These are phyloP conservation scores for Cerastis rubricosa DNA, from an alignment of 2,888 invertebrate species.

Conservation along the genomic window DNA sequence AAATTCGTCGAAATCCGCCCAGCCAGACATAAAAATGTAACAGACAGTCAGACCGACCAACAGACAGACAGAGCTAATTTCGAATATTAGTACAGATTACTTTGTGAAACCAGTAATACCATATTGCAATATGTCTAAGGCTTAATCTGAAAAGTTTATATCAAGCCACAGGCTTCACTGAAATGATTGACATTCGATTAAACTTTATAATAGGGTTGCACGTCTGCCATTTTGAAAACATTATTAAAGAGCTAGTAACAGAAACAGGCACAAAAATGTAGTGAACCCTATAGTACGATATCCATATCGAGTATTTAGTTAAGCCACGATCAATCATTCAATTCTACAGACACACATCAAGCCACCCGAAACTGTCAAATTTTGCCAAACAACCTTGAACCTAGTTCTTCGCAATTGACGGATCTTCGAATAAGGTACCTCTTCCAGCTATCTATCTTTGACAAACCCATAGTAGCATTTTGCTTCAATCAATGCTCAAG, in stretches of 20 bases:
- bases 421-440: too few relatives aligned
- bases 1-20: background rate
- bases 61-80: background rate
- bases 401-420: too few relatives aligned
- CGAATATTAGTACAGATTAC: background rate
- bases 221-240: slow-evolving; percentile 7
- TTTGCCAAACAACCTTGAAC: too few relatives aligned
- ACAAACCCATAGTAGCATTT: too few relatives aligned
- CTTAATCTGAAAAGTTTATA: slow-evolving; percentile 15
- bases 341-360: too few relatives aligned
- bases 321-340: background rate
- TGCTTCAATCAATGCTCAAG: too few relatives aligned
- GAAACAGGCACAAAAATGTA: background rate
- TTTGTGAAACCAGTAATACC: background rate
- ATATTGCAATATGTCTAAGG: slow-evolving; percentile 11
- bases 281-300: too few relatives aligned
- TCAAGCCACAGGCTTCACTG: slow-evolving; percentile 29
- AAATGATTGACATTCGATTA: slow-evolving; percentile 52
- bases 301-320: background rate
- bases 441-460: too few relatives aligned
- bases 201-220: slow-evolving; percentile 27
- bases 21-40: background rate
- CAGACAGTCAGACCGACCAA: background rate
- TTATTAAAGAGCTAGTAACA: background rate
- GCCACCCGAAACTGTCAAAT: too few relatives aligned